These are phyloP conservation scores for Mobula birostris DNA, from an alignment of 2,113 vertebrate species.

Conservation along the genomic window DNA sequence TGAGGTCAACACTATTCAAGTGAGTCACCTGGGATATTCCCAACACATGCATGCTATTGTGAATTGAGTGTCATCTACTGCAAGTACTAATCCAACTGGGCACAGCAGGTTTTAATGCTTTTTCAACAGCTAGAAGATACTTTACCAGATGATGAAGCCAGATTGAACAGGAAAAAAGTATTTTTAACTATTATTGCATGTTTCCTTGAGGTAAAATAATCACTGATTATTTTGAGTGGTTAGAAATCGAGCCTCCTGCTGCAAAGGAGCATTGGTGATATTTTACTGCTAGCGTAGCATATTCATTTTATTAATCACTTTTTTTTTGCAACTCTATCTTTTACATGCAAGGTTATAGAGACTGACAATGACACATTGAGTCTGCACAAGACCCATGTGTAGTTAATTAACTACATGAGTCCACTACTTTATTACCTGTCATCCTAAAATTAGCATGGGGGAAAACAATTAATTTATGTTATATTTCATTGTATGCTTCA, in stretches of 20 bases:
- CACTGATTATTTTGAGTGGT: constrained; percentile 7
- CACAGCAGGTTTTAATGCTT: not conserved
- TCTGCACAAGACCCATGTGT: constrained; percentile 38
- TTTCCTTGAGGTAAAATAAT: constrained; percentile 19
- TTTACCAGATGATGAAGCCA: constrained; percentile 9
- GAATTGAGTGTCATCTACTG: constrained; percentile 12
- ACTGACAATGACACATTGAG: constrained; percentile 44
- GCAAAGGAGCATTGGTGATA: constrained; percentile 39
- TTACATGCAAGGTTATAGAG: constrained; percentile 39
- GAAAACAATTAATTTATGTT: constrained; percentile 36
- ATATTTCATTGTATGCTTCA: constrained; percentile 30
- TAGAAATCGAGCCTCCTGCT: not conserved
- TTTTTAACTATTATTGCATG: not conserved
- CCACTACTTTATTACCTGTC: constrained; percentile 42
- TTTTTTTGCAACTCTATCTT: constrained; percentile 40
- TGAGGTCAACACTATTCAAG: constrained; percentile 8
- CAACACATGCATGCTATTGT: not conserved
- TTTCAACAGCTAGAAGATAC: not conserved
- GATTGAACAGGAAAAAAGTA: not conserved
- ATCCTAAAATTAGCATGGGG: constrained; percentile 42
- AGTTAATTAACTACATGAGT: constrained; percentile 43
- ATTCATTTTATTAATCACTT: constrained; percentile 45
- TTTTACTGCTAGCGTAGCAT: constrained; percentile 41
- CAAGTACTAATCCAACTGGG: not conserved
- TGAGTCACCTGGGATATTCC: not conserved